Percentiles rank a stretch among this genome's conserved stretches.
phyloP scores from a whole-genome alignment of 2,888 invertebrate species.

The Anaspis maculata region DNA sequence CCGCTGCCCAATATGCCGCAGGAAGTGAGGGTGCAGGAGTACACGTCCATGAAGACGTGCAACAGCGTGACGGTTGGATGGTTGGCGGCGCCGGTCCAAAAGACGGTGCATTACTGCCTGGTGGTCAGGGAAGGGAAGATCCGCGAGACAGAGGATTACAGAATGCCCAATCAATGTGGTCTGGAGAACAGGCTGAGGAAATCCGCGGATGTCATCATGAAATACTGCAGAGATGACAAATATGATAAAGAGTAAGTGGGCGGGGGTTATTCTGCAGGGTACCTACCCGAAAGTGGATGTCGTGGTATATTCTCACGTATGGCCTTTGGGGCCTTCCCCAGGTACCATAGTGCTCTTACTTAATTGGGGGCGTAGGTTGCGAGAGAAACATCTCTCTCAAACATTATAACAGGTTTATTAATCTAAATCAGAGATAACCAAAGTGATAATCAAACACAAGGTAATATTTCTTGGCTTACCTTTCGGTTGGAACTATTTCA shows the following conservation, averaged over 20 bases:
- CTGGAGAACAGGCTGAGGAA: constrained; percentile 39
- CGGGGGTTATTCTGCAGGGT: background rate
- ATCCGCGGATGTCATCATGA: constrained; percentile 34
- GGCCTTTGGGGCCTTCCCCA: too few relatives aligned
- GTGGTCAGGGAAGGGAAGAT: constrained; percentile 36
- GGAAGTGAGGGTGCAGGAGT: constrained; percentile 46
- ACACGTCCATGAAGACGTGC: constrained; percentile 44
- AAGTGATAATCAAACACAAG: too few relatives aligned
- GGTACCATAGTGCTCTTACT: too few relatives aligned
- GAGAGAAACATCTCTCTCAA: too few relatives aligned
- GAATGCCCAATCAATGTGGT: constrained; percentile 43
- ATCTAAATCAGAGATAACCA: too few relatives aligned
- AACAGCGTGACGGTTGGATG: constrained; percentile 50
- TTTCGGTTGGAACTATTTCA: too few relatives aligned
- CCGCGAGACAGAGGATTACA: constrained; percentile 29
- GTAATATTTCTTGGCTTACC: too few relatives aligned
- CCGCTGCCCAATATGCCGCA: constrained; percentile 49
- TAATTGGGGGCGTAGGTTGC: too few relatives aligned
- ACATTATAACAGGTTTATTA: too few relatives aligned
- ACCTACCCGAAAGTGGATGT: too few relatives aligned
- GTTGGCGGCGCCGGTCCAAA: constrained; percentile 46
- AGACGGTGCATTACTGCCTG: constrained; percentile 38
- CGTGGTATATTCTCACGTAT: too few relatives aligned
- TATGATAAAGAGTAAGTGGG: constrained; percentile 25
- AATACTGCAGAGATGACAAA: constrained; percentile 36